Evolutionary conservation across 2,888 invertebrate species (phyloP).

Genomic region (Idaea straminata): DNA sequence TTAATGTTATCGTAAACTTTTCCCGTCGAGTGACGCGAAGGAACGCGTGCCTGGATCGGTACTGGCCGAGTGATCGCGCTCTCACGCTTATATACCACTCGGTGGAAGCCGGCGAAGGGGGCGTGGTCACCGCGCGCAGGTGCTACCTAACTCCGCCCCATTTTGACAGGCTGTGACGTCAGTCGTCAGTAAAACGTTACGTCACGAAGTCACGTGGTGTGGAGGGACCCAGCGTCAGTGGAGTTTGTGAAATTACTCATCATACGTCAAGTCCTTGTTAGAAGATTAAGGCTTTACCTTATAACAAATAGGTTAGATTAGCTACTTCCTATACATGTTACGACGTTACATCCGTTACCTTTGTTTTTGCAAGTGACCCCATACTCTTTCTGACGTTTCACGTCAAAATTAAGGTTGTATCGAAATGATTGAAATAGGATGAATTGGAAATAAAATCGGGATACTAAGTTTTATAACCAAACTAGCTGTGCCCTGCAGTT

Average conservation of each 20-base stretch:
- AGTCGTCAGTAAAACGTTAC: conserved; percentile 26
- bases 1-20: conserved; percentile 66
- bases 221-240: background rate
- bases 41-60: conserved; percentile 34
- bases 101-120: conserved; percentile 40
- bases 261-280: background rate
- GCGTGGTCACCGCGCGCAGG: conserved; percentile 57
- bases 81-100: conserved; percentile 57
- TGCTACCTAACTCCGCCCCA: conserved; percentile 51
- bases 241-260: background rate
- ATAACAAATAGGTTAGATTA: too few species aligned
- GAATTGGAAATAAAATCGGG: background rate
- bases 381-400: too few species aligned
- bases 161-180: conserved; percentile 59
- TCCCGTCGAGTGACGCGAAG: conserved; percentile 36
- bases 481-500: too few species aligned
- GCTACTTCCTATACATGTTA: too few species aligned
- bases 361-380: background rate
- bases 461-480: too few species aligned
- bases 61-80: conserved; percentile 42
- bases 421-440: background rate
- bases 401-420: too few species aligned
- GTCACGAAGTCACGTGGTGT: conserved; percentile 21
- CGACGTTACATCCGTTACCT: background rate
- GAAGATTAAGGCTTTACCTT: too few species aligned